Conservation (phyloP, 2,113 vertebrate genomes). For the Muscicapa adusta region DNA sequence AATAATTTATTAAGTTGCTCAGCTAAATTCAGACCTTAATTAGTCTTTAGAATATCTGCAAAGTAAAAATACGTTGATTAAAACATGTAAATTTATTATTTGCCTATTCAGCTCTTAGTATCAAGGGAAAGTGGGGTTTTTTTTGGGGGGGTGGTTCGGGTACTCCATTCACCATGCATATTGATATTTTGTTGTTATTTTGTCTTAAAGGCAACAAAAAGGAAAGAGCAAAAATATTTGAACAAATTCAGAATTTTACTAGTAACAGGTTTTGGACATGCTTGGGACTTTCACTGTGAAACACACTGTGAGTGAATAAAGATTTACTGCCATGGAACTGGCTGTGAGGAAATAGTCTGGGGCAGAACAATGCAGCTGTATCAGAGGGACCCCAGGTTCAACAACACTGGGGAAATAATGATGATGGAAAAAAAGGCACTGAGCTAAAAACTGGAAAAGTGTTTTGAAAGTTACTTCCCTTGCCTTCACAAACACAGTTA, state of each 20-base stretch:
- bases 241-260: neutral
- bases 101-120: neutral
- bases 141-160: neutral
- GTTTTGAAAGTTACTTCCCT: neutral
- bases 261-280: neutral
- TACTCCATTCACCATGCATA: neutral
- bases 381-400: neutral
- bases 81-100: neutral
- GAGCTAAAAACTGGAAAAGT: neutral
- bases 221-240: neutral
- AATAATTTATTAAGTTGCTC: constrained; percentile 53
- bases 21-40: constrained; percentile 28
- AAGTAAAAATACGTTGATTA: constrained; percentile 33
- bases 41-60: neutral
- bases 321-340: neutral
- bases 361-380: neutral
- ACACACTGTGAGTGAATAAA: neutral
- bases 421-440: neutral
- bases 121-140: neutral
- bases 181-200: neutral
- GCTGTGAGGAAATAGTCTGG: neutral
- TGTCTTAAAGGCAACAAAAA: neutral
- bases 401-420: neutral
- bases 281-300: neutral
- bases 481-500: neutral